Percentiles rank a stretch among this genome's conserved stretches.
phyloP scores from a whole-genome alignment of 2,797 vertebrate species.

The Sebastes trivittatus region DNA sequence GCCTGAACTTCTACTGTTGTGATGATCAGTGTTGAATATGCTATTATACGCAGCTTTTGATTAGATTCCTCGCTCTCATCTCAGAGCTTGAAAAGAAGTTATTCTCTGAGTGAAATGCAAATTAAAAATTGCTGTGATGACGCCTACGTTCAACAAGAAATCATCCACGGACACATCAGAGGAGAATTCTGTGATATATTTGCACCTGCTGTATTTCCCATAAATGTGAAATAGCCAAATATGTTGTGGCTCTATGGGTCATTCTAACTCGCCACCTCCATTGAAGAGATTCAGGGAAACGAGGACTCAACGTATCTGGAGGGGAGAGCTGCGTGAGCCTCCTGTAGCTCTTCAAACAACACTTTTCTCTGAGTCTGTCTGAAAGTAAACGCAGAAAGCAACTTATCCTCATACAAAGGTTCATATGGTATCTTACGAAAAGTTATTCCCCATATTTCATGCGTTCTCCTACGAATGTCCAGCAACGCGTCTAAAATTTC shows the following conservation, averaged over 20 bases:
- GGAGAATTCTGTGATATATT: background rate
- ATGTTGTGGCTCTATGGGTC: background rate
- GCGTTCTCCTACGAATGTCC: too few species aligned
- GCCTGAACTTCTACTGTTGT: slow-evolving; percentile 6
- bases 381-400: background rate
- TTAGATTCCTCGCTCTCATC: slow-evolving; percentile 3
- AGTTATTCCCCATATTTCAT: too few species aligned
- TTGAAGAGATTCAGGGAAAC: background rate
- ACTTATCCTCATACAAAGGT: too few species aligned
- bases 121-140: background rate
- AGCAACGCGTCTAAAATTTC: too few species aligned
- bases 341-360: background rate
- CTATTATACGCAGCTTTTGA: background rate
- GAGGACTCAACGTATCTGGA: background rate
- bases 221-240: background rate
- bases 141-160: background rate
- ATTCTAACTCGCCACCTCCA: background rate
- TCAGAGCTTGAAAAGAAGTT: slow-evolving; percentile 18
- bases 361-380: background rate
- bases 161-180: background rate
- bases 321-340: background rate
- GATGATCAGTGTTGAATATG: slow-evolving; percentile 13
- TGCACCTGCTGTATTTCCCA: background rate
- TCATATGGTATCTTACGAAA: too few species aligned
- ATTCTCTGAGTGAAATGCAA: slow-evolving; percentile 8